Evolutionary conservation across 2,113 vertebrate genomes (phyloP).

Genomic region (Nannospalax galili): DNA sequence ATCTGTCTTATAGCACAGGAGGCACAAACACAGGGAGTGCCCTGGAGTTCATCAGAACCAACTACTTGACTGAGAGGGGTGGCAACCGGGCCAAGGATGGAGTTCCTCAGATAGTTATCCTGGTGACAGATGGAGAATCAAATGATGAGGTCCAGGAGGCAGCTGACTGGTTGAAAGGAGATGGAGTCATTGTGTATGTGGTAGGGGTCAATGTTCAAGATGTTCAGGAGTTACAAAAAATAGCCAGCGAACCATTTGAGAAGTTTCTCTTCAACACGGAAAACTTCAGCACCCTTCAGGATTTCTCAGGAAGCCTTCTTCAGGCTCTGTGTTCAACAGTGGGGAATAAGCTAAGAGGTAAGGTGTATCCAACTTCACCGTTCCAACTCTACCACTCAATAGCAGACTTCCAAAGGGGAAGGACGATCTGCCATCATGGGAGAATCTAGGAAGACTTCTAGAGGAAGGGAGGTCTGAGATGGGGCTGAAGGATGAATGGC

Average conservation of each 20-base stretch:
- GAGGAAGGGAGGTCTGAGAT: background rate
- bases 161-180: slow-evolving; percentile 81
- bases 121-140: slow-evolving; percentile 90
- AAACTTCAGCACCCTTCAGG: slow-evolving; percentile 84
- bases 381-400: background rate
- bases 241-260: slow-evolving; percentile 86
- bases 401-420: background rate
- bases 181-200: slow-evolving; percentile 86
- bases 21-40: slow-evolving; percentile 86
- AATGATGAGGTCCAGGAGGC: slow-evolving; percentile 81
- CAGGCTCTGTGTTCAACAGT: slow-evolving; percentile 85
- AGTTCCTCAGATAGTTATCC: slow-evolving; percentile 88
- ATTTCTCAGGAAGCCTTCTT: slow-evolving; percentile 79
- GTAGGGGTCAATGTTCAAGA: slow-evolving; percentile 85
- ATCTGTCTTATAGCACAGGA: slow-evolving; percentile 83
- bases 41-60: slow-evolving; percentile 83
- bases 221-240: slow-evolving; percentile 77
- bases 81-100: slow-evolving; percentile 82
- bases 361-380: slow-evolving; percentile 4
- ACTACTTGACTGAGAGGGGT: slow-evolving; percentile 83
- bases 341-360: slow-evolving; percentile 84
- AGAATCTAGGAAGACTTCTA: background rate
- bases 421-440: background rate
- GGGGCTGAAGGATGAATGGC: background rate
- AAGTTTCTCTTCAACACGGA: slow-evolving; percentile 84